Conservation (phyloP, 1,140 invertebrate genomes). For the Drosophila dunni region DNA sequence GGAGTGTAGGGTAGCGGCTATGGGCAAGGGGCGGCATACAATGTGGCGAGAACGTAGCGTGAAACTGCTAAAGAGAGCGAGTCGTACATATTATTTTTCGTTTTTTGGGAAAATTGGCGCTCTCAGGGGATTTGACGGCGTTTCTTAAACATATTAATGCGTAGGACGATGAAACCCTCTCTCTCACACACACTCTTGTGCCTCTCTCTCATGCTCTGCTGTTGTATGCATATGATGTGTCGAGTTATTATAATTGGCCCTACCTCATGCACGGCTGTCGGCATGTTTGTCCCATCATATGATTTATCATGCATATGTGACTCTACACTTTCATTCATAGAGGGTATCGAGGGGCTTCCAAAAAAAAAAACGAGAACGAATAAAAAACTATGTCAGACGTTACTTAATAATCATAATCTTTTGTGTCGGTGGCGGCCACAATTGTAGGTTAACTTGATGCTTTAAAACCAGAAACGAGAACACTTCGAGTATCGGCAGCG, state of each 20-base stretch:
- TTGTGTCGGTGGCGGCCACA: slow-evolving; percentile 62
- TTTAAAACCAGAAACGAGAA: slow-evolving; percentile 22
- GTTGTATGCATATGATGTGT: slow-evolving; percentile 22
- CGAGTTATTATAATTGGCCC: slow-evolving; percentile 47
- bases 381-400: slow-evolving; percentile 77
- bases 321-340: slow-evolving; percentile 70
- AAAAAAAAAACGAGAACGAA: slow-evolving; percentile 17
- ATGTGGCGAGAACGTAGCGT: slow-evolving; percentile 40
- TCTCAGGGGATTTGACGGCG: slow-evolving; percentile 54
- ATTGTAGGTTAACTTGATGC: slow-evolving; percentile 60
- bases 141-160: slow-evolving; percentile 41
- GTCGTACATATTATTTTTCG: slow-evolving; percentile 25
- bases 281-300: slow-evolving; percentile 81
- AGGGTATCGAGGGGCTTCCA: slow-evolving; percentile 8
- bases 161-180: slow-evolving; percentile 52
- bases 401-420: slow-evolving; percentile 73
- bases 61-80: slow-evolving; percentile 67
- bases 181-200: background rate
- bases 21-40: background rate
- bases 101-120: slow-evolving; percentile 63
- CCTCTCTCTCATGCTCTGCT: background rate
- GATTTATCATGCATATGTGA: slow-evolving; percentile 83
- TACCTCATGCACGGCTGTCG: slow-evolving; percentile 70
- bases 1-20: background rate
- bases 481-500: slow-evolving; percentile 29